Conservation (phyloP, 2,888 invertebrate genomes). For the Neocrepidodera transversa region DNA sequence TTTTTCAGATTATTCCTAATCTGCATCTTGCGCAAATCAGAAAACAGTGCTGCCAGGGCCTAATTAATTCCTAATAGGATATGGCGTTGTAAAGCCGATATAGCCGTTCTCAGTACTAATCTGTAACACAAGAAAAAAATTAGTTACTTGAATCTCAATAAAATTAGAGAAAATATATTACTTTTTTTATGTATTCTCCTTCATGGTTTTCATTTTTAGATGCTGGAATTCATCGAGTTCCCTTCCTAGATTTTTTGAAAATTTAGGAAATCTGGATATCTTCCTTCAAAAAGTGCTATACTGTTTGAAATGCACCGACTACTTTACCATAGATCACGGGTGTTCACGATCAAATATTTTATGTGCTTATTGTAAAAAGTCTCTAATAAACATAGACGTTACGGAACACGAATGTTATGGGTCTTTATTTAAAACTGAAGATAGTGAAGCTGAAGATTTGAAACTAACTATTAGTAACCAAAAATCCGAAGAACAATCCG, state of each 20-base stretch:
- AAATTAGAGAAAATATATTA: too few relatives aligned
- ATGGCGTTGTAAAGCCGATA: too few relatives aligned
- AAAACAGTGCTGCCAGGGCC: too few relatives aligned
- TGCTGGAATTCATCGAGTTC: neutral
- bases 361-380: conserved; percentile 28
- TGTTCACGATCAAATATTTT: conserved; percentile 25
- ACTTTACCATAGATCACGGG: conserved; percentile 20
- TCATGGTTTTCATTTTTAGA: conserved; percentile 16
- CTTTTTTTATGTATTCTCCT: neutral
- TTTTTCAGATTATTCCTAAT: too few relatives aligned
- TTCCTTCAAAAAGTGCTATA: conserved; percentile 18
- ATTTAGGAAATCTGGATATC: conserved; percentile 9
- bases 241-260: conserved; percentile 3
- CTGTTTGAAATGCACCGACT: conserved; percentile 28
- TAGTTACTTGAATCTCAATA: too few relatives aligned
- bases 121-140: too few relatives aligned
- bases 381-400: conserved; percentile 12
- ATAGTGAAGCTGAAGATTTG: neutral
- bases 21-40: too few relatives aligned
- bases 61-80: too few relatives aligned
- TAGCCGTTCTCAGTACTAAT: too few relatives aligned
- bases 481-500: neutral
- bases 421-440: conserved; percentile 16
- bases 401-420: conserved; percentile 27
- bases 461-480: neutral